Evolutionary conservation across 1,140 invertebrate genomes (phyloP), one percentile per base, ranked within the genome.

Genomic region (Glossosoma conforme): DNA sequence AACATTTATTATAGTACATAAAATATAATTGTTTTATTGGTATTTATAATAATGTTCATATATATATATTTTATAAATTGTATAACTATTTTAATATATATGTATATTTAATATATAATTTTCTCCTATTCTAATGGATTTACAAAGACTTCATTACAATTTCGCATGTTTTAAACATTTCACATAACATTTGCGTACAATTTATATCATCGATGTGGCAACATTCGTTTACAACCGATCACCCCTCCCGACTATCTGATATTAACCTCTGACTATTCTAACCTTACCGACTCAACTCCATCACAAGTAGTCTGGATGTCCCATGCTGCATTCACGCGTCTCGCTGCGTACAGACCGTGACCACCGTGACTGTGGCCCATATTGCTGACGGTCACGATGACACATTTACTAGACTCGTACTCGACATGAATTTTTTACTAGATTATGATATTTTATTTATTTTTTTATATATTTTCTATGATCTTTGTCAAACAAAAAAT

Each of bases 21-120:
- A 75, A 75, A 75, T 75, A 75, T 75, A 75, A 56, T 51, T 52
- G 70, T 73, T 73, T 73, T 75, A 73, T 75, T 75, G 68, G 72
- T 75, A 72, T 73, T 72, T 71, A 65, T 69, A 73, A 71, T 54
- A 36, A 54, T 55, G 44, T 55, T 49, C 33, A 55, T 51, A 50
- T 38, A 44, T 44, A 44, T 44, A 45, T 52, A 52, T 52, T 49
- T 44, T 55, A 55, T 56, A 56, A 56, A 56, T 52, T 56, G 44
- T 56, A 48, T 52, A 56, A 52, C 49, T 56, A 52, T 56, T 46
- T 51, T 37, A 46, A 46, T 48, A 52, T 47, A 47, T 47, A 44
- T 47, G 41, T 55, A 45, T 55, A 55, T 55, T 43, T 55, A 45
- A 50, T 50, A 41, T 44, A 19, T 22, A 20, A 33, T 36, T 44